Conservation (phyloP, 2,888 invertebrate species). For the Apodemia duryi region DNA sequence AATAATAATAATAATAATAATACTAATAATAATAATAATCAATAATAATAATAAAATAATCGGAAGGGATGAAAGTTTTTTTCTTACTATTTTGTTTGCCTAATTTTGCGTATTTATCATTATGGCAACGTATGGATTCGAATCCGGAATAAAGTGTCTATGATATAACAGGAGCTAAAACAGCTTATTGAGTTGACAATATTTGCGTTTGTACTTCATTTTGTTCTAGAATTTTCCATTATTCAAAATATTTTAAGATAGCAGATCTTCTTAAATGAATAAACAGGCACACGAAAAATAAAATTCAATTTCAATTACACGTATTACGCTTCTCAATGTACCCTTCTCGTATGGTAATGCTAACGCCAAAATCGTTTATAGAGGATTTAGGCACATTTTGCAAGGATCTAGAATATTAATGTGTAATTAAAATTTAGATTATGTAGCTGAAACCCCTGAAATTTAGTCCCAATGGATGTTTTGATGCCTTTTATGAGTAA, state of each 20-base stretch:
- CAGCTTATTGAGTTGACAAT: too few relatives aligned
- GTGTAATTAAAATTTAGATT: constrained; percentile 15
- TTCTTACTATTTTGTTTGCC: too few relatives aligned
- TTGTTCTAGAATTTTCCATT: not conserved
- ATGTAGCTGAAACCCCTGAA: constrained; percentile 13
- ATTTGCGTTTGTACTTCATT: too few relatives aligned
- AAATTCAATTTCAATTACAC: not conserved
- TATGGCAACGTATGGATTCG: too few relatives aligned
- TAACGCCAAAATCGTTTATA: constrained; percentile 13
- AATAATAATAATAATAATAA: too few relatives aligned
- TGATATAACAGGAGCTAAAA: too few relatives aligned
- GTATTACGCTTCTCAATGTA: not conserved
- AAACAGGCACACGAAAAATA: not conserved
- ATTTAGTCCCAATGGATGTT: constrained; percentile 1
- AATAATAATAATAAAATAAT: too few relatives aligned
- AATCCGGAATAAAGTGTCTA: too few relatives aligned
- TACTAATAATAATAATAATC: too few relatives aligned
- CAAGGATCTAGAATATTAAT: constrained; percentile 15
- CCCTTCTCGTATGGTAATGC: constrained; percentile 10
- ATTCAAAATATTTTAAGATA: not conserved
- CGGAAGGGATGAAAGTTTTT: too few relatives aligned
- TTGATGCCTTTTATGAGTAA: constrained; percentile 13
- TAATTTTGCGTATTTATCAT: too few relatives aligned
- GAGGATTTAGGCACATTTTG: constrained; percentile 11
- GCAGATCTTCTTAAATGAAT: not conserved